These are phyloP conservation scores for Darevskia nairensis DNA, from an alignment of 2,797 vertebrate species.

Conservation along the genomic window DNA sequence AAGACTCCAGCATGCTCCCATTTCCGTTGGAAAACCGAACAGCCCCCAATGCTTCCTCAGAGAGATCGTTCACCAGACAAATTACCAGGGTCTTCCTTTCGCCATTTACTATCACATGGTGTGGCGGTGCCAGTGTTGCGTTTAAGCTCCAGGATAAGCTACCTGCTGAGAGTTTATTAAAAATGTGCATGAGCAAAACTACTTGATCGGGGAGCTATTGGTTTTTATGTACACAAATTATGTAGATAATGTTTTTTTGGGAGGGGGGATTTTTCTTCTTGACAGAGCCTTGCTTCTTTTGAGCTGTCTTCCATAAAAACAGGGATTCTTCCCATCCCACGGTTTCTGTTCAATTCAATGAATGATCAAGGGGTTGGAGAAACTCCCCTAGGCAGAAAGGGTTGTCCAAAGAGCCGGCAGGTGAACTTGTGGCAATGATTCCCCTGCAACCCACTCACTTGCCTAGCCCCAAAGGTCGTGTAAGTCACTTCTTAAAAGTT, in stretches of 20 bases:
- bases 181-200: not conserved
- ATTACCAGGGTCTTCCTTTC: conserved; percentile 69
- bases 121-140: conserved; percentile 66
- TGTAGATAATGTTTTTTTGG: too few species aligned
- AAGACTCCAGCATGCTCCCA: conserved; percentile 67
- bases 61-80: conserved; percentile 69
- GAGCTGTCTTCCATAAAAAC: not conserved
- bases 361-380: too few species aligned
- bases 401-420: not conserved
- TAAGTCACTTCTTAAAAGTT: not conserved
- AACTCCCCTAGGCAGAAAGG: too few species aligned
- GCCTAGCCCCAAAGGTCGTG: not conserved
- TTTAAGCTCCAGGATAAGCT: conserved; percentile 1
- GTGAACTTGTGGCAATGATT: not conserved
- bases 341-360: not conserved
- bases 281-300: not conserved
- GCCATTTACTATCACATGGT: conserved; percentile 69
- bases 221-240: not conserved
- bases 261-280: not conserved
- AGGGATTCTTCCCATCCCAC: not conserved
- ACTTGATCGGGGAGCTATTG: not conserved
- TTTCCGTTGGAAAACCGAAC: conserved; percentile 75
- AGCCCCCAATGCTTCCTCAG: conserved; percentile 19
- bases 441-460: not conserved
- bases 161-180: conserved; percentile 17